Conservation (phyloP, 2,113 vertebrate species). For the Sylvilagus bachmani region DNA sequence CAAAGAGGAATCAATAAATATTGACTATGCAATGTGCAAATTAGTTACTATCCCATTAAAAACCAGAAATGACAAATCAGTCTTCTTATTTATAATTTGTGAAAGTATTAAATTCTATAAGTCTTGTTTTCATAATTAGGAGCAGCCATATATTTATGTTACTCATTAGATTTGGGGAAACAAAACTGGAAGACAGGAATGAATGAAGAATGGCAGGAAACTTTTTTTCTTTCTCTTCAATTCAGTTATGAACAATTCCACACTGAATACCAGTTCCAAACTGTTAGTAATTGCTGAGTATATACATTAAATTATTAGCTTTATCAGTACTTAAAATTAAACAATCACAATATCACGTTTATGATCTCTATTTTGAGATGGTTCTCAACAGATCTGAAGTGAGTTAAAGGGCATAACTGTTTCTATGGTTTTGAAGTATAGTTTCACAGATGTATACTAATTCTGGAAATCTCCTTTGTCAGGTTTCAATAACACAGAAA, state of each 20-base stretch:
- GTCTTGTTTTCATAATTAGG: slow-evolving; percentile 64
- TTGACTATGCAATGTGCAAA: slow-evolving; percentile 66
- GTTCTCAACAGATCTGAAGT: background rate
- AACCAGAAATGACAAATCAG: slow-evolving; percentile 70
- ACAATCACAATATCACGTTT: background rate
- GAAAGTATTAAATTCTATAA: slow-evolving; percentile 65
- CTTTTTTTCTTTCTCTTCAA: slow-evolving; percentile 2
- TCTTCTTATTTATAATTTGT: slow-evolving; percentile 69
- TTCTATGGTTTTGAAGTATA: background rate
- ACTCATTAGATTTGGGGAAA: slow-evolving; percentile 50
- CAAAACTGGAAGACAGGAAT: slow-evolving; percentile 51
- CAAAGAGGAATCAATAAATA: slow-evolving; percentile 70
- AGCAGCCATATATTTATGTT: slow-evolving; percentile 47
- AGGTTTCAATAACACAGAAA: background rate
- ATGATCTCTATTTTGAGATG: background rate
- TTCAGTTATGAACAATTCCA: slow-evolving; percentile 36
- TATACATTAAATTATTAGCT: background rate
- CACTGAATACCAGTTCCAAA: background rate
- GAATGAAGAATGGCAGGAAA: slow-evolving; percentile 51
- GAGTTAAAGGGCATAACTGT: background rate
- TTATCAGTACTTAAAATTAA: slow-evolving; percentile 41
- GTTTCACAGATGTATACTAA: background rate
- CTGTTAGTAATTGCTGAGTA: slow-evolving; percentile 51
- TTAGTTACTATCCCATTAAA: slow-evolving; percentile 74
- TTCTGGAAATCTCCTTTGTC: background rate